A percentile compares a stretch with the other conserved stretches of the same genome.
phyloP scores from a whole-genome alignment of 2,888 invertebrate species.

The Entomobrya multifasciata region DNA sequence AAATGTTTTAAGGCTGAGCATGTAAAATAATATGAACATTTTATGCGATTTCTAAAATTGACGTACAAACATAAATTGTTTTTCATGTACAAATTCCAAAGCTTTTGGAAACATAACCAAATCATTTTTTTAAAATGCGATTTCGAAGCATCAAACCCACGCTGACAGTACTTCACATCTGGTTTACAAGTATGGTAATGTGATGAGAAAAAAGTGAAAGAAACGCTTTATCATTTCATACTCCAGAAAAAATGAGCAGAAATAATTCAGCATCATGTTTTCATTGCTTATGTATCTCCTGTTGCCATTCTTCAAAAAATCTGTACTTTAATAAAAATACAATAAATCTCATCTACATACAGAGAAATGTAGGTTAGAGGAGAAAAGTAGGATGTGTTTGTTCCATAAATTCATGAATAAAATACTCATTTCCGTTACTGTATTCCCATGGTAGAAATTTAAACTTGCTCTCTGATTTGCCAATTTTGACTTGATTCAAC shows the following conservation, averaged over 20 bases:
- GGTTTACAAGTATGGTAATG: neutral
- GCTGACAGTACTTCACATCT: neutral
- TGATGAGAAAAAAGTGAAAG: too few relatives aligned
- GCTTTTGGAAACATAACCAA: too few relatives aligned
- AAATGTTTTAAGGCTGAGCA: too few relatives aligned
- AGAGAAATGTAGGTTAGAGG: neutral
- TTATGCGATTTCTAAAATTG: too few relatives aligned
- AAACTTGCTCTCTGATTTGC: too few relatives aligned
- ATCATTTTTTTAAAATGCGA: too few relatives aligned
- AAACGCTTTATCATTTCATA: neutral
- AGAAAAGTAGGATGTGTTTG: too few relatives aligned
- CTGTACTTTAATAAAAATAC: neutral
- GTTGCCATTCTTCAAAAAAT: neutral
- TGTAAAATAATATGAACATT: too few relatives aligned
- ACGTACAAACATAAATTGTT: too few relatives aligned
- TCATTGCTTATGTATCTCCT: conserved; percentile 10
- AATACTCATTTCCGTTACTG: neutral
- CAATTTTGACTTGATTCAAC: too few relatives aligned
- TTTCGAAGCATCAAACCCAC: neutral
- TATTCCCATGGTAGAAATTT: neutral
- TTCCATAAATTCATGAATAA: neutral
- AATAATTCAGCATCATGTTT: neutral
- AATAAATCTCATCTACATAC: neutral
- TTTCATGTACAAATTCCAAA: too few relatives aligned
- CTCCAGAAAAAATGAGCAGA: neutral